phyloP scores from a whole-genome alignment of 2,888 invertebrate species.

The Ochlodes sylvanus region DNA sequence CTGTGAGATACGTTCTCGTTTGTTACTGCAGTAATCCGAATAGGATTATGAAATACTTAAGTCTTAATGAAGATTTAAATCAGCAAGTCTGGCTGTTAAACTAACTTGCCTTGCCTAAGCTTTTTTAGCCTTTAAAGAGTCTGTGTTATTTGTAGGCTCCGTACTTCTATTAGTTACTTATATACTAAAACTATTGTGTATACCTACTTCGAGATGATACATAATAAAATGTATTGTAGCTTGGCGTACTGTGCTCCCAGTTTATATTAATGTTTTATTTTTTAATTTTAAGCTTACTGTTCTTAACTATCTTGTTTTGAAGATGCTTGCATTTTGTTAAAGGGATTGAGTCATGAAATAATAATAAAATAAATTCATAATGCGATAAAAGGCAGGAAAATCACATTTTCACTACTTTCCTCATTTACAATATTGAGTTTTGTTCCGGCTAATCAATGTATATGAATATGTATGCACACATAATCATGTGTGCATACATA shows the following conservation, averaged over 20 bases:
- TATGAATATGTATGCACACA: not conserved
- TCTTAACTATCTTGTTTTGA: constrained; percentile 55
- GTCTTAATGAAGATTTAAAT: not conserved
- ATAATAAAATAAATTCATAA: no score
- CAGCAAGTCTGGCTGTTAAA: not conserved
- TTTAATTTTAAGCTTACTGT: constrained; percentile 60
- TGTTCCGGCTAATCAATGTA: no score
- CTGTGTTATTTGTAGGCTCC: not conserved
- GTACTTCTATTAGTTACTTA: constrained; percentile 18
- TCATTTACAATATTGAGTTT: no score
- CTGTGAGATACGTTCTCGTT: not conserved
- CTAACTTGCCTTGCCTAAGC: not conserved
- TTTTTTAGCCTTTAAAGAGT: not conserved
- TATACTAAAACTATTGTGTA: not conserved
- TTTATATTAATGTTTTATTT: constrained; percentile 30
- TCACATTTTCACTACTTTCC: not conserved
- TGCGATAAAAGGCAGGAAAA: not conserved
- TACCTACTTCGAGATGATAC: not conserved
- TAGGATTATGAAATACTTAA: not conserved
- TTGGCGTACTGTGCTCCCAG: constrained; percentile 28
- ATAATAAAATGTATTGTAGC: constrained; percentile 9
- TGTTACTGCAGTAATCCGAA: not conserved
- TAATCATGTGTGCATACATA: no score
- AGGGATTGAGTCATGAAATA: no score
- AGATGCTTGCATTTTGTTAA: constrained; percentile 25